phyloP scores from a whole-genome alignment of 2,888 invertebrate species.

The Pristionchus arcanus region DNA sequence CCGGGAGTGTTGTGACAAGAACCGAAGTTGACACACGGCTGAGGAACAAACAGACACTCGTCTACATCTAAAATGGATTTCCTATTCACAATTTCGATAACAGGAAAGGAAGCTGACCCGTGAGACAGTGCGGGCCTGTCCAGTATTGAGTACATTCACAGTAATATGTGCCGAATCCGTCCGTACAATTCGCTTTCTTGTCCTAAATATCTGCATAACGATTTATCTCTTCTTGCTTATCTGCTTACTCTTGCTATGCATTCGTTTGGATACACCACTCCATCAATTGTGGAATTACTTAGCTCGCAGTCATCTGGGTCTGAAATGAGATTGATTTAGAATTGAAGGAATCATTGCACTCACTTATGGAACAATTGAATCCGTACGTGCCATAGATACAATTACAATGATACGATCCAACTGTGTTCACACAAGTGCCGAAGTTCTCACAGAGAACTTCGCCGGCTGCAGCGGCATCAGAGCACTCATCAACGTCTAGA shows the following conservation, averaged over 20 bases:
- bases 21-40: slow-evolving; percentile 6
- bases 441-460: slow-evolving; percentile 2
- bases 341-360: background rate
- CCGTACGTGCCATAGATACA: slow-evolving; percentile 38
- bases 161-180: slow-evolving; percentile 17
- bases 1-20: slow-evolving; percentile 15
- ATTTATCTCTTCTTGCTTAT: background rate
- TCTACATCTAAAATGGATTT: slow-evolving; percentile 5
- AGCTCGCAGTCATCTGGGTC: slow-evolving; percentile 33
- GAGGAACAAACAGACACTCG: background rate
- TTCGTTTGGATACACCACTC: background rate
- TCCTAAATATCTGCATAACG: background rate
- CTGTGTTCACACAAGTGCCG: slow-evolving; percentile 28
- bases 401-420: slow-evolving; percentile 20
- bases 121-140: slow-evolving; percentile 6
- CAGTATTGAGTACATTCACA: slow-evolving; percentile 11
- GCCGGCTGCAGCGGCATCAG: background rate
- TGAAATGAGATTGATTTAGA: background rate
- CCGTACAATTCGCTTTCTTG: slow-evolving; percentile 12
- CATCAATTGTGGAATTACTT: background rate
- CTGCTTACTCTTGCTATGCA: slow-evolving; percentile 13
- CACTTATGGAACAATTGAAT: slow-evolving; percentile 22
- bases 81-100: background rate
- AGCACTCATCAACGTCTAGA: slow-evolving; percentile 36
- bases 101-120: background rate